Base-by-base conservation (phyloP, 2,113 vertebrate species). In the Bucco capensis region DNA sequence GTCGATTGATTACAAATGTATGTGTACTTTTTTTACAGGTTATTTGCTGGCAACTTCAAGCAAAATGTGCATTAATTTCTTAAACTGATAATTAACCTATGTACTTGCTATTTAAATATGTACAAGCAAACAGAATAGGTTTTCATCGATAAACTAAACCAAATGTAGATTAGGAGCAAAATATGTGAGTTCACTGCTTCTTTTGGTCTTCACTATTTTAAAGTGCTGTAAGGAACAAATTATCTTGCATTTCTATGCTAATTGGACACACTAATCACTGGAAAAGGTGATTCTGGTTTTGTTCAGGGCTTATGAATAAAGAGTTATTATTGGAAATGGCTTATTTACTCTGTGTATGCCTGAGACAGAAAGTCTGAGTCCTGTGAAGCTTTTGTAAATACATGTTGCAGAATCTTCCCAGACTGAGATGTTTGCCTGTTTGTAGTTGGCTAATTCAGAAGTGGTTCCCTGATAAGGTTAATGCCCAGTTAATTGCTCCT, bases 401-500 rank as follows among this genome's bases (percentile, higher is more conserved):
- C 88, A 27, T 4, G 33, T 93, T 86, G 58, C 88, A 77, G 92
- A 89, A 90, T 95, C 84, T 94, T 90, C 78, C 71, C 76, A 83
- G 82, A 61, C 93, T 65, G 92, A 88, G 78, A 74, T 95, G 53
- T 73, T 84, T 96, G 94, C 94, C 65, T 91, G 71, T 96, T 97
- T 96, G 88, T 86, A 77, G 89, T 90, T 90, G 91, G 90, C 86
- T 93, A 82, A 92, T 96, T 90, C 94, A 94, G 84, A 96, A 96
- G 94, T 89, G 81, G 64, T 95, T 96, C 76, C 78, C 89, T 95
- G 97, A 93, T 96, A 96, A 96, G 94, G 96, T 97, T 97, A 97
- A 97, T 97, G 94, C 96, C 94, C 87, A 93, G 96, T 96, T 97
- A 97, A 97, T 98, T 97, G 96, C 93, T 96, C 93, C 89, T 90